A percentile compares a stretch with the other conserved stretches of the same genome.
These are phyloP conservation scores for Tetramorium parvispinum DNA, from an alignment of 1,140 invertebrate species.

Conservation along the genomic window DNA sequence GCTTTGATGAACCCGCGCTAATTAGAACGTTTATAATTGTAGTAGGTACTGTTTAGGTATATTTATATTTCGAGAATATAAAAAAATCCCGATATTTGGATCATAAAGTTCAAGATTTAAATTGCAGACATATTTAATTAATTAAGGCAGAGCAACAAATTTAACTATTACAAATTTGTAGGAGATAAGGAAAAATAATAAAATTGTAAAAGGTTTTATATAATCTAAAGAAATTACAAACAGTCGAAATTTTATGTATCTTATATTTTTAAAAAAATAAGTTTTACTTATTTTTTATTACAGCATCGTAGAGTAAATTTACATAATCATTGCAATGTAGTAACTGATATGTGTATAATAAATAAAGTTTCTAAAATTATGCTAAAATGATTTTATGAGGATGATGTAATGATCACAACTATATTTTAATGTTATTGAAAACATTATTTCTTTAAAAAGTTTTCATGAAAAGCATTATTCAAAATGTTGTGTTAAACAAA, in stretches of 20 bases:
- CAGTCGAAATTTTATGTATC: background rate
- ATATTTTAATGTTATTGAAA: no score
- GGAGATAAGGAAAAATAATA: background rate
- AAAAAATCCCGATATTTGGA: background rate
- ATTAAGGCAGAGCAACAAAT: background rate
- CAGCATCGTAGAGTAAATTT: background rate
- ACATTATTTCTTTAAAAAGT: no score
- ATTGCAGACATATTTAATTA: background rate
- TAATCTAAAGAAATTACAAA: background rate
- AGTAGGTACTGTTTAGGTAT: background rate
- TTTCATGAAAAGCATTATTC: background rate
- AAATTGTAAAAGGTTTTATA: background rate
- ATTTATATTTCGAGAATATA: background rate
- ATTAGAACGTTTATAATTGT: background rate
- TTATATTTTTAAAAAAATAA: slow-evolving; percentile 16
- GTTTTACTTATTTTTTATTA: slow-evolving; percentile 10
- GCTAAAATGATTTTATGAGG: background rate
- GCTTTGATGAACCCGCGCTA: background rate
- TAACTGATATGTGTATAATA: background rate
- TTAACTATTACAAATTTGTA: background rate
- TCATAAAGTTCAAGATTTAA: background rate
- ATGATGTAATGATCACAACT: no score
- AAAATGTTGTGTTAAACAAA: background rate
- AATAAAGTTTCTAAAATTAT: slow-evolving; percentile 7
- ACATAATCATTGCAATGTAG: slow-evolving; percentile 6